These are phyloP conservation scores for Leptodactylus fallax DNA, from an alignment of 2,797 vertebrate genomes.

Conservation along the genomic window DNA sequence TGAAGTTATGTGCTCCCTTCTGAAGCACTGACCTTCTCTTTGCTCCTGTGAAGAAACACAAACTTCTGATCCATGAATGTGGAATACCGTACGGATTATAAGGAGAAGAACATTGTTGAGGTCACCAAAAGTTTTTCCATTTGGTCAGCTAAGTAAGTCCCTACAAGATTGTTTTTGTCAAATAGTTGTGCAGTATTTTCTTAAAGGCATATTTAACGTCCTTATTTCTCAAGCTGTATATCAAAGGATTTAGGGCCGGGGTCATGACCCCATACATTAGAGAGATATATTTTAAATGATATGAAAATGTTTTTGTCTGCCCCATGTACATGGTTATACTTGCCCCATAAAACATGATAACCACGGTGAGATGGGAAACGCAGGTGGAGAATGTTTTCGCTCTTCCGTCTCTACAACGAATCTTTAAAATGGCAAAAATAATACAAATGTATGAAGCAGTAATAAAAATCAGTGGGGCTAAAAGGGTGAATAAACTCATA, in stretches of 20 bases:
- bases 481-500: background rate
- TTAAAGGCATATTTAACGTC: background rate
- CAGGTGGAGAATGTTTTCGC: conserved; percentile 66
- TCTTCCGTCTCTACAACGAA: conserved; percentile 46
- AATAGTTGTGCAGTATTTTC: background rate
- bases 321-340: conserved; percentile 64
- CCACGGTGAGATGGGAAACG: conserved; percentile 64
- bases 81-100: too few relatives aligned
- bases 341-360: conserved; percentile 65
- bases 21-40: too few relatives aligned
- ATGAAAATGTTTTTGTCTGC: background rate
- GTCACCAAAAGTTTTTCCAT: too few relatives aligned
- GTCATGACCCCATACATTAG: conserved; percentile 58
- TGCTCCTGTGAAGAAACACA: too few relatives aligned
- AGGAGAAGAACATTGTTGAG: too few relatives aligned
- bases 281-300: background rate
- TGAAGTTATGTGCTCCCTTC: too few relatives aligned
- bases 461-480: background rate
- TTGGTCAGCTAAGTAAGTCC: too few relatives aligned
- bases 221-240: conserved; percentile 69
- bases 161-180: background rate
- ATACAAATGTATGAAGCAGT: conserved; percentile 55
- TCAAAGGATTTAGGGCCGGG: conserved; percentile 69
- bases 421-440: conserved; percentile 55
- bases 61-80: too few relatives aligned